These are phyloP conservation scores for Bufo bufo DNA, from an alignment of 2,113 vertebrate genomes.

Conservation along the genomic window DNA sequence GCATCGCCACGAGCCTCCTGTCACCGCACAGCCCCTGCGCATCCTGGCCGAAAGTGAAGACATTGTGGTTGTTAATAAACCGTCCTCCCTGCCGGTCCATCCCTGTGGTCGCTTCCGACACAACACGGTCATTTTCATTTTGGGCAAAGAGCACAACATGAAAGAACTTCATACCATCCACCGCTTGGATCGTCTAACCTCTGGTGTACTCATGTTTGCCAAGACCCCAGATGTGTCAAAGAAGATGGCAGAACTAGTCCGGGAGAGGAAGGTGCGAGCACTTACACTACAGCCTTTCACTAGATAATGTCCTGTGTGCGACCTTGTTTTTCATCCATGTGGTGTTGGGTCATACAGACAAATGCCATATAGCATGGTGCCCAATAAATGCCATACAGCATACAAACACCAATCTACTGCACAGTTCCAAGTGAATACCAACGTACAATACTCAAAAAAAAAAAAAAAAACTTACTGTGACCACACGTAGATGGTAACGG, in stretches of 20 bases:
- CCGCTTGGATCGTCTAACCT: conserved; percentile 92
- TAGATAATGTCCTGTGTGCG: neutral
- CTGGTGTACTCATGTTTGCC: conserved; percentile 93
- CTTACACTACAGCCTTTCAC: too few relatives aligned
- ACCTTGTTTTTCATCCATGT: too few relatives aligned
- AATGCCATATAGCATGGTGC: too few relatives aligned
- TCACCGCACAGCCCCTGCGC: conserved; percentile 78
- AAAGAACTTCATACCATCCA: conserved; percentile 90
- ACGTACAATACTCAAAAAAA: too few relatives aligned
- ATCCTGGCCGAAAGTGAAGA: conserved; percentile 85
- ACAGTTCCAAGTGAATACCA: too few relatives aligned
- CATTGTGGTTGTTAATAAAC: conserved; percentile 92
- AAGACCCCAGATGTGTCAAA: conserved; percentile 84
- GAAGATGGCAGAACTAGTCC: conserved; percentile 90
- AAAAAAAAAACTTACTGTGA: too few relatives aligned
- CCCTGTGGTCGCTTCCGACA: conserved; percentile 94
- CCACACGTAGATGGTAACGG: too few relatives aligned
- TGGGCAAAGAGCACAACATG: conserved; percentile 90
- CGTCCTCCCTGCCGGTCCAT: conserved; percentile 92
- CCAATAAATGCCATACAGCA: too few relatives aligned
- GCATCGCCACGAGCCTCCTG: conserved; percentile 95
- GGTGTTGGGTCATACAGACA: too few relatives aligned
- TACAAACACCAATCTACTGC: too few relatives aligned
- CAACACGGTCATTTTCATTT: conserved; percentile 95
- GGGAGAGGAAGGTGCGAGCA: conserved; percentile 84